Conservation (phyloP, 1,140 invertebrate species). For the Bombus terrestris region DNA sequence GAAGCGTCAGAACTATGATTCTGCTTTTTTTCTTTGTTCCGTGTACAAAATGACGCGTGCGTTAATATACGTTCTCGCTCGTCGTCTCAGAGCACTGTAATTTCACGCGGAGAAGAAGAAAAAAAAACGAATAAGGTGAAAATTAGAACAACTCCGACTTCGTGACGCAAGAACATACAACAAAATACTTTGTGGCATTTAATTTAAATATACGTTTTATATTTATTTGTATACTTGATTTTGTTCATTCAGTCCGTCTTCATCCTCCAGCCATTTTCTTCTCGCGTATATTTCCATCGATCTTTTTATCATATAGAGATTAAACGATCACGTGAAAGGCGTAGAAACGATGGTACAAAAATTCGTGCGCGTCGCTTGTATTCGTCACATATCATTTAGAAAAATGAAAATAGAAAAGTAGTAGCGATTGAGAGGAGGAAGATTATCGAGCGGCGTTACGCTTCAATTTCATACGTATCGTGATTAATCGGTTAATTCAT, state of each 20-base stretch:
- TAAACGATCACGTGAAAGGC: not conserved
- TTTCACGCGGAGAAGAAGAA: slow-evolving; percentile 43
- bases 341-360: slow-evolving; percentile 16
- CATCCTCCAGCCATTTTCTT: slow-evolving; percentile 30
- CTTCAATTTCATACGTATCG: not conserved
- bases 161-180: slow-evolving; percentile 39
- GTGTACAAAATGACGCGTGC: slow-evolving; percentile 16
- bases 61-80: not conserved
- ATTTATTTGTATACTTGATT: slow-evolving; percentile 71
- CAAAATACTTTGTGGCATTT: slow-evolving; percentile 71
- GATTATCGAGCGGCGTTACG: not conserved
- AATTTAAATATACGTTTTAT: slow-evolving; percentile 74
- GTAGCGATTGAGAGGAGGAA: not conserved
- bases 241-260: slow-evolving; percentile 57
- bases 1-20: slow-evolving; percentile 1
- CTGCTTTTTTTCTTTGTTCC: not conserved
- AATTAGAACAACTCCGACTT: slow-evolving; percentile 21
- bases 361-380: slow-evolving; percentile 21
- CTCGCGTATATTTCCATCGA: not conserved
- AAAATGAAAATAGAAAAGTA: not conserved
- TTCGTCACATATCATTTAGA: slow-evolving; percentile 55
- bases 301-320: not conserved
- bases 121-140: not conserved
- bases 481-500: not conserved
- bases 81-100: slow-evolving; percentile 29